Base-by-base conservation (phyloP, 37 sponge, comb jelly and placozoan genomes). In the Theonella swinhoei region DNA sequence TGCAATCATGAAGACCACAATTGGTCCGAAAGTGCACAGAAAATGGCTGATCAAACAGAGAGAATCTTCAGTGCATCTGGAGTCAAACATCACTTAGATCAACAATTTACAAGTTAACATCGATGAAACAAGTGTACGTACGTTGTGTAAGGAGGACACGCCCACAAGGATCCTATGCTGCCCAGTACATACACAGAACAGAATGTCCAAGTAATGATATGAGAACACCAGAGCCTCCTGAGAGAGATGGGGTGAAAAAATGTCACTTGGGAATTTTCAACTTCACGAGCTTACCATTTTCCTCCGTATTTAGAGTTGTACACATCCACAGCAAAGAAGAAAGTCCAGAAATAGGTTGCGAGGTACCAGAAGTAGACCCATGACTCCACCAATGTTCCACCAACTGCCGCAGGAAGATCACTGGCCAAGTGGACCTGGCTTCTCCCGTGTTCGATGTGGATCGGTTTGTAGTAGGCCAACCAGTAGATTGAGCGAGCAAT, bases 341-440 rank as follows among this genome's bases (percentile, higher is more conserved):
- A 81, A 0, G 88, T 88, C 82, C 82, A 88, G 63, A 88, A 88
- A 33, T 81, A 88, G 8, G 88, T 73, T 0, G 82, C 81, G 0
- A 81, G 58, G 67, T 88, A 88, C 88, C 88, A 88, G 63, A 88
- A 88, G 54, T 47, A 75, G 26, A 88, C 88, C 88, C 88, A 88
- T 17, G 80, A 80, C 80, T 87, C 87, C 2, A 73, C 39, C 4
- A 80, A 29, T 8, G 87, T 37, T 34, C 71, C 88, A 25, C 62
- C 80, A 39, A 81, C 59, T 5, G 77, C 88, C 25, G 62, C 33
- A 26, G 62, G 33, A 24, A 81, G 36, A 1, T 65, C 76, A 0
- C 65, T 4, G 17, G 81, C 75, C 31, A 76, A 38, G 0, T 26
- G 43, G 31, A 38, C 2, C 22, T 72, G 72, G 31, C 33, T 80